Conservation (phyloP, 2,797 vertebrate species). For the Rhabdomys pumilio region DNA sequence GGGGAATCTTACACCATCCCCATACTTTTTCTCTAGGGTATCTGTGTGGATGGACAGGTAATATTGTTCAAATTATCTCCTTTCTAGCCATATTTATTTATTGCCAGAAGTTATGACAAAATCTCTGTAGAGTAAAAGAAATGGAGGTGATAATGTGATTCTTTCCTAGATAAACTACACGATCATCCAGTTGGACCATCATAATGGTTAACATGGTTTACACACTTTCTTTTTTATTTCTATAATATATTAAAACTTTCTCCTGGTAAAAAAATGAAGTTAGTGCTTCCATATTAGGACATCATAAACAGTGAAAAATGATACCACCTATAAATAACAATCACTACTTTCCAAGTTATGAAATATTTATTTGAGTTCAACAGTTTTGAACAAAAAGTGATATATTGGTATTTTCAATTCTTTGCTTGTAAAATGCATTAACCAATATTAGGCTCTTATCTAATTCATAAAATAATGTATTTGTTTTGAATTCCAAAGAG, state of each 20-base stretch:
- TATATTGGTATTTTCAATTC: constrained; percentile 71
- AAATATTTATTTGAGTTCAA: constrained; percentile 66
- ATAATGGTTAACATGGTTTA: constrained; percentile 56
- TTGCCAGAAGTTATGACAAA: constrained; percentile 61
- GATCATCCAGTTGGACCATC: constrained; percentile 49
- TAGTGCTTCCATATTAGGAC: constrained; percentile 12
- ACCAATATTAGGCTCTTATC: constrained; percentile 53
- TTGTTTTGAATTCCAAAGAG: constrained; percentile 68
- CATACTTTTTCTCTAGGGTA: not conserved
- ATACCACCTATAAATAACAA: constrained; percentile 38
- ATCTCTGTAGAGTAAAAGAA: constrained; percentile 60
- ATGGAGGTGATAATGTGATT: not conserved
- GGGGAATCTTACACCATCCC: constrained; percentile 40
- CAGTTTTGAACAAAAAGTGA: constrained; percentile 67
- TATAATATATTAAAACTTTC: constrained; percentile 1
- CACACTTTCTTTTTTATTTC: not conserved
- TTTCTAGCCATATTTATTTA: constrained; percentile 46
- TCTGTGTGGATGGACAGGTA: constrained; percentile 21
- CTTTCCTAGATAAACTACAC: constrained; percentile 1
- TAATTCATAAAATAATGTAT: constrained; percentile 72
- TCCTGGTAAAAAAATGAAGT: constrained; percentile 20
- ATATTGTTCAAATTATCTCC: constrained; percentile 55
- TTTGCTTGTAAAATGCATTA: constrained; percentile 70
- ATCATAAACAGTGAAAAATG: not conserved
- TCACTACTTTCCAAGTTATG: constrained; percentile 18